These are phyloP conservation scores for Pygoscelis antarcticus DNA, from an alignment of 2,113 vertebrate genomes.

Conservation along the genomic window DNA sequence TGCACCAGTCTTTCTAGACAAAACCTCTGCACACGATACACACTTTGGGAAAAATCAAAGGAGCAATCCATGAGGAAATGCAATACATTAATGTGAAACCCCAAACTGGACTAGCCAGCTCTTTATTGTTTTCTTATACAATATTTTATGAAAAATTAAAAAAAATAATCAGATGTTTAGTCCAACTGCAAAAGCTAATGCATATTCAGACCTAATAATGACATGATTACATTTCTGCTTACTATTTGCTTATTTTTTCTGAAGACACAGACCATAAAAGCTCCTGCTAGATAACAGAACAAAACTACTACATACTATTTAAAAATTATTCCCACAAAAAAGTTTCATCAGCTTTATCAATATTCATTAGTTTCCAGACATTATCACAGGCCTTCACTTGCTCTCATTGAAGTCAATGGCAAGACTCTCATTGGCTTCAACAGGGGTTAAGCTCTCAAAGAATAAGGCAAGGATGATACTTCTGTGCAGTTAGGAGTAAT, in stretches of 20 bases:
- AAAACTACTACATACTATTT: neutral
- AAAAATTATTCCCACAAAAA: constrained; percentile 26
- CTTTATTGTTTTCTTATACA: constrained; percentile 40
- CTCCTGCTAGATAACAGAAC: constrained; percentile 10
- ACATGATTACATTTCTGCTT: neutral
- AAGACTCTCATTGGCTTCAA: neutral
- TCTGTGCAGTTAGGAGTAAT: neutral
- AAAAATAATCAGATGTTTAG: neutral
- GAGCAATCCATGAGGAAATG: neutral
- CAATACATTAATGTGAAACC: neutral
- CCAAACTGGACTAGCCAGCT: neutral
- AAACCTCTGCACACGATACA: neutral
- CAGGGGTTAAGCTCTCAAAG: constrained; percentile 6
- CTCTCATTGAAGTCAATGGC: neutral
- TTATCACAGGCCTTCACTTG: constrained; percentile 2
- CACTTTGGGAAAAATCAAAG: neutral
- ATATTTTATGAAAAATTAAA: neutral
- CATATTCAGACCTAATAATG: neutral
- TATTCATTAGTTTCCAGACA: constrained; percentile 23
- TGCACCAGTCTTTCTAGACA: neutral
- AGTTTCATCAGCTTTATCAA: constrained; percentile 22
- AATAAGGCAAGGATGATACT: constrained; percentile 61
- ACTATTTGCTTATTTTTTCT: neutral
- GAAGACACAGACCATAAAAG: neutral
- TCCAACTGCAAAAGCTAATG: neutral